These are phyloP conservation scores for Phoenoteleia sp. DNA, from an alignment of 2,888 invertebrate species.

Conservation along the genomic window DNA sequence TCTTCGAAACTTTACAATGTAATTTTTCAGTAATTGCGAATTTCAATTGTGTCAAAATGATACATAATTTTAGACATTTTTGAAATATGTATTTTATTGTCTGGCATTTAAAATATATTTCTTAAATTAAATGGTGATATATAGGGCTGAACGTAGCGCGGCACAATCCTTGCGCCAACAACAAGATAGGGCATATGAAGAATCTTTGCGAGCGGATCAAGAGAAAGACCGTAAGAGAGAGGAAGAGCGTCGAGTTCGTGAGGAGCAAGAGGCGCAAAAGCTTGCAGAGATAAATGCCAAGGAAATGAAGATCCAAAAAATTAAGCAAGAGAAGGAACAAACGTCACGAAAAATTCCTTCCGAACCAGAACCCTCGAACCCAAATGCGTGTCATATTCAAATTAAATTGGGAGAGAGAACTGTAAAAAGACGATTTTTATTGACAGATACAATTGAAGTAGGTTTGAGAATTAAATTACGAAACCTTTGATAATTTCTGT, in stretches of 20 bases:
- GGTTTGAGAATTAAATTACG: slow-evolving; percentile 72
- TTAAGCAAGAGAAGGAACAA: slow-evolving; percentile 90
- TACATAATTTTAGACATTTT: no score
- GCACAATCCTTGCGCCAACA: slow-evolving; percentile 95
- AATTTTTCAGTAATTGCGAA: no score
- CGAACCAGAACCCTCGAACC: slow-evolving; percentile 92
- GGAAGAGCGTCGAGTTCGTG: slow-evolving; percentile 88
- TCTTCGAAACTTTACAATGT: no score
- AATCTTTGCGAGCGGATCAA: slow-evolving; percentile 96
- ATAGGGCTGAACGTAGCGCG: slow-evolving; percentile 92
- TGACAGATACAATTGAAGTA: slow-evolving; percentile 94
- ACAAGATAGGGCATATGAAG: slow-evolving; percentile 98
- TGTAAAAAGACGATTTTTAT: slow-evolving; percentile 95
- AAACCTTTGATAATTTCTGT: no score
- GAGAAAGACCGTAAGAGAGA: slow-evolving; percentile 95
- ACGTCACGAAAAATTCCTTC: slow-evolving; percentile 90
- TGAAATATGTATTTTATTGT: no score
- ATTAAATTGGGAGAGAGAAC: slow-evolving; percentile 97
- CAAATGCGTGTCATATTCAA: slow-evolving; percentile 93
- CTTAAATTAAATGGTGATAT: neutral
- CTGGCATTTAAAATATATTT: no score
- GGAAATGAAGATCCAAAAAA: slow-evolving; percentile 88
- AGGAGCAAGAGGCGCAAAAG: slow-evolving; percentile 87
- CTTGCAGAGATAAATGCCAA: slow-evolving; percentile 87
- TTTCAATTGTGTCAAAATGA: no score